A percentile compares a stretch with the other conserved stretches of the same genome.
Evolutionary conservation across 2,797 vertebrate species (phyloP).

Genomic region (Brotogeris chrysoptera): DNA sequence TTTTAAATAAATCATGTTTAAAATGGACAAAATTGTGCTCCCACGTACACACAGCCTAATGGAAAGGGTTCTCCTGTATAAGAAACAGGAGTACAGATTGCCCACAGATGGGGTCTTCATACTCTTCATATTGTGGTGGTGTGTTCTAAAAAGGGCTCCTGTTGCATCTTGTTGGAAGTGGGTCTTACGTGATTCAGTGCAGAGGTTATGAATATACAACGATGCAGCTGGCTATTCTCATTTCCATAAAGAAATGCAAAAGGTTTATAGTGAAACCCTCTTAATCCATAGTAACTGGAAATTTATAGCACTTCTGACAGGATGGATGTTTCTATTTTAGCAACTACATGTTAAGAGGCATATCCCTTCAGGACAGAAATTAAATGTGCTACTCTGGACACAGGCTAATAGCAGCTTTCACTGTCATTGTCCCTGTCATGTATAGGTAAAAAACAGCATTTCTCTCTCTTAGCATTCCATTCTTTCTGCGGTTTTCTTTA

Average conservation of each 20-base stretch:
- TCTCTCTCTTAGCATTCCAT: neutral
- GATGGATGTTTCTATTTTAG: neutral
- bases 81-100: neutral
- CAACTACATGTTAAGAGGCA: neutral
- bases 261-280: neutral
- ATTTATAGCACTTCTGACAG: neutral
- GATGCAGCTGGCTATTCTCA: neutral
- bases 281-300: neutral
- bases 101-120: neutral
- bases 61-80: neutral
- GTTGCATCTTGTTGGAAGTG: neutral
- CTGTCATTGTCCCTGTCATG: neutral
- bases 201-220: neutral
- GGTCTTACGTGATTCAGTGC: neutral
- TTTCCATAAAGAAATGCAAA: neutral
- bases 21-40: neutral
- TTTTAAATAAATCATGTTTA: neutral
- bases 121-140: accelerated
- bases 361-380: neutral
- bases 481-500: neutral
- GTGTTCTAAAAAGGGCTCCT: neutral
- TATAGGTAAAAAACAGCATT: neutral
- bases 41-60: neutral
- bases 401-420: neutral
- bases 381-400: neutral